Conservation (phyloP, 2,888 invertebrate species). For the Dasypogon diadema region DNA sequence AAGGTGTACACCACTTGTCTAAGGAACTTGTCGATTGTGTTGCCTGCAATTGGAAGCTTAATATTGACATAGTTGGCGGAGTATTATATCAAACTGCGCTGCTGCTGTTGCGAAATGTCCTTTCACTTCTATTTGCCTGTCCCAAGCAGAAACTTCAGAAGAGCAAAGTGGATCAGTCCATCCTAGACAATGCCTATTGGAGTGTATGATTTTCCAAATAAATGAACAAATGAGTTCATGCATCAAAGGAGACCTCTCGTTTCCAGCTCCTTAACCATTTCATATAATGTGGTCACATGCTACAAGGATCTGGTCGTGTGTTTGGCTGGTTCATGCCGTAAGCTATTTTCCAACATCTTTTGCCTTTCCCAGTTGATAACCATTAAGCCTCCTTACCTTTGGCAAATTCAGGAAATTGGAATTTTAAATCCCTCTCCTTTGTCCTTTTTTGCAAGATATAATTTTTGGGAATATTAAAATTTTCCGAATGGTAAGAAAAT, state of each 20-base stretch:
- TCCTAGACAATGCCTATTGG: neutral
- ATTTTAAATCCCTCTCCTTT: neutral
- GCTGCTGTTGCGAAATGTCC: neutral
- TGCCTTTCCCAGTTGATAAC: neutral
- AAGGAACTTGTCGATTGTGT: neutral
- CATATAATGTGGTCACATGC: neutral
- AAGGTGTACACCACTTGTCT: neutral
- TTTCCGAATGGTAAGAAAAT: neutral
- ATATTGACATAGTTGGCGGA: neutral
- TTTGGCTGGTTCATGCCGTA: neutral
- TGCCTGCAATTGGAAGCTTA: neutral
- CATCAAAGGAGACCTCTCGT: constrained; percentile 11
- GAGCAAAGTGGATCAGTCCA: neutral
- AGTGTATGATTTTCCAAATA: constrained; percentile 14
- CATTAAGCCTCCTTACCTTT: neutral
- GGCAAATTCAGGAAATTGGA: constrained; percentile 16
- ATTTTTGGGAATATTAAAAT: neutral
- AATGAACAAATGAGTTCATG: constrained; percentile 16
- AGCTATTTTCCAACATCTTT: neutral
- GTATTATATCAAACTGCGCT: neutral
- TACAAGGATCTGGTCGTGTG: neutral
- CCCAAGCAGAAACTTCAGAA: neutral
- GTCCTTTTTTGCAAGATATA: neutral
- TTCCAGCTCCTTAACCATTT: constrained; percentile 13
- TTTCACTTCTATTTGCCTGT: neutral